phyloP scores from a whole-genome alignment of 2,797 vertebrate genomes.

The Rhodeus uyekii region DNA sequence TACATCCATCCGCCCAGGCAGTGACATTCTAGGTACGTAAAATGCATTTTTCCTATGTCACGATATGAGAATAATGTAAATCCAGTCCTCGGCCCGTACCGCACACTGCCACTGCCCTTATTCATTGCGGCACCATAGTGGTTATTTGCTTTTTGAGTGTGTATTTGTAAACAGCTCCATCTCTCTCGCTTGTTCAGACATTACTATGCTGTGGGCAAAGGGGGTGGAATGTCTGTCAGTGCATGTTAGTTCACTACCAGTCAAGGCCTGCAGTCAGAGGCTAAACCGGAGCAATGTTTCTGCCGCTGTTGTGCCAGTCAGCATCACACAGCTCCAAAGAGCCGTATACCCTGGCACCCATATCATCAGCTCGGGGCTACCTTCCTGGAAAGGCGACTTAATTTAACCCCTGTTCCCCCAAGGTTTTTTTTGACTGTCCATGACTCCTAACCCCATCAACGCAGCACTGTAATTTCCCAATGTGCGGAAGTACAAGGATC shows the following conservation, averaged over 20 bases:
- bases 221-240: constrained; percentile 57
- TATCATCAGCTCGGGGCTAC: not conserved
- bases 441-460: not conserved
- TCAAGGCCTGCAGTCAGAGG: constrained; percentile 46
- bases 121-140: not conserved
- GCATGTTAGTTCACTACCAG: constrained; percentile 50
- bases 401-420: constrained; percentile 15
- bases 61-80: not conserved
- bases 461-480: not conserved
- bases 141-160: constrained; percentile 22
- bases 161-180: constrained; percentile 37
- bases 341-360: constrained; percentile 11
- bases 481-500: not conserved
- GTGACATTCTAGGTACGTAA: not conserved
- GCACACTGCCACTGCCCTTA: constrained; percentile 3
- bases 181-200: constrained; percentile 20
- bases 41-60: not conserved
- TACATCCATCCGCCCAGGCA: constrained; percentile 48
- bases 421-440: not conserved
- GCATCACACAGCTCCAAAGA: constrained; percentile 39
- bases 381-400: constrained; percentile 50
- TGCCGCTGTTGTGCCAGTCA: constrained; percentile 42
- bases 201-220: constrained; percentile 32
- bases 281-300: constrained; percentile 43
- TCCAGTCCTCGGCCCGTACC: not conserved